Base-by-base conservation (phyloP, 2,888 invertebrate species). In the Archips xylosteana region DNA sequence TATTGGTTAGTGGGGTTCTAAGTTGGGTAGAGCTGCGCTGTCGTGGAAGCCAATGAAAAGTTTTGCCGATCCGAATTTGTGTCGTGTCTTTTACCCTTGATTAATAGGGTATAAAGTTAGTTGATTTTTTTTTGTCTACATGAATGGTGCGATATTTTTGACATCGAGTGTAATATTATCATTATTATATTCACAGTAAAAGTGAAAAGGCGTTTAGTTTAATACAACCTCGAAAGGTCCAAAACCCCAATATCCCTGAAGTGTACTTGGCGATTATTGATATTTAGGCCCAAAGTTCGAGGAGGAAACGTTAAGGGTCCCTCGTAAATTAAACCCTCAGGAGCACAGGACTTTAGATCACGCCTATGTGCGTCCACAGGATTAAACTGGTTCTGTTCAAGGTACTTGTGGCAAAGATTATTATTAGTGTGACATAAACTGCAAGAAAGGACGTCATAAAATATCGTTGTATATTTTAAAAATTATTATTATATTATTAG, bases 311-410 rank as follows among this genome's bases (percentile, higher is more conserved):
- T 76, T 78, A 81, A 78, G 79, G 81, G 79, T 79, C 57, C 39
- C 13, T 81, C 77, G 78, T 79, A 81, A 85, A 87, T 82, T 81
- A 81, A 72, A 64, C 84, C 82, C 82, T 39, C 39, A 82, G 82
- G 85, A 83, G 74, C 51, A 47, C 47, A 70, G 47, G 36, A 45
- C 36, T 45, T 45, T 34, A 71, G 57, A 54, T 71, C 64, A 71
- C 60, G 54, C 71, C 49, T 36, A 61, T 66, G 36, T 68, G 63
- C 51, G 6, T 67, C 59, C 42, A 45, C 49, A n/a, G 67, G 49
- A 10, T 61, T 5, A 34, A 64, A 47, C 34, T 47, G 32, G 8
- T 64, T 64, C 3, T 39, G 6, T 3, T 39, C 3, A 39, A 4
- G 39, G 3, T 39, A 6, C 0, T 39, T 39, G 6, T 2, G 47